phyloP scores from a whole-genome alignment of 2,888 invertebrate genomes.

The Notodonta ziczac region DNA sequence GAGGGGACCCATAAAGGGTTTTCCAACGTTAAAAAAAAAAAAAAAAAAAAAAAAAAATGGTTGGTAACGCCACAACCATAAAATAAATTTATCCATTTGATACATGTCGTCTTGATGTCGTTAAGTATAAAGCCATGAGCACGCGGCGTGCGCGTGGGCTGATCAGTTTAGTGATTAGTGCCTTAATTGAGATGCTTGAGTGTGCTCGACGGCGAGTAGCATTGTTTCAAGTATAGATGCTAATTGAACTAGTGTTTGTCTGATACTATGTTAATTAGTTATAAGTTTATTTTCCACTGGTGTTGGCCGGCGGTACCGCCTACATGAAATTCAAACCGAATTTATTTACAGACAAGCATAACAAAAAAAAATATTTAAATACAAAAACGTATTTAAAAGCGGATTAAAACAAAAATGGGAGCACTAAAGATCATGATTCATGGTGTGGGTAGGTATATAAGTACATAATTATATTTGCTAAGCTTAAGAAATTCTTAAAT shows the following conservation, averaged over 20 bases:
- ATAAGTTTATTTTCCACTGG: background rate
- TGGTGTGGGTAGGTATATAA: too few relatives aligned
- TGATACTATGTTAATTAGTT: conserved; percentile 2
- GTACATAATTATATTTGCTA: too few relatives aligned
- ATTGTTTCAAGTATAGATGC: background rate
- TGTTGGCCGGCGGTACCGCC: background rate
- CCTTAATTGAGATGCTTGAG: background rate
- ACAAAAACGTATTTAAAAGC: too few relatives aligned
- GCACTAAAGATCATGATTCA: too few relatives aligned
- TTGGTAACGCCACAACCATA: too few relatives aligned
- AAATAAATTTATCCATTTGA: background rate
- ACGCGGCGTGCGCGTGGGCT: background rate
- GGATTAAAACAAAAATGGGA: too few relatives aligned
- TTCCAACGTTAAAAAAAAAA: too few relatives aligned
- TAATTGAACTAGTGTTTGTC: background rate
- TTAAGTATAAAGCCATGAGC: background rate
- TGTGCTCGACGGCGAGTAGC: background rate
- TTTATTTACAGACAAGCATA: background rate
- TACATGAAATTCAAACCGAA: background rate
- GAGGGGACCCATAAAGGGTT: too few relatives aligned
- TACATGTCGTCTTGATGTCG: background rate
- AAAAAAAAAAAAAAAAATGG: too few relatives aligned
- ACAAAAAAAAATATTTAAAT: too few relatives aligned
- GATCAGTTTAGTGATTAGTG: conserved; percentile 2
- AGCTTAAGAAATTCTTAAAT: too few relatives aligned